A percentile compares a stretch with the other conserved stretches of the same genome.
phyloP scores from a whole-genome alignment of 2,888 invertebrate genomes.

The Eumacrocentrus americanus region DNA sequence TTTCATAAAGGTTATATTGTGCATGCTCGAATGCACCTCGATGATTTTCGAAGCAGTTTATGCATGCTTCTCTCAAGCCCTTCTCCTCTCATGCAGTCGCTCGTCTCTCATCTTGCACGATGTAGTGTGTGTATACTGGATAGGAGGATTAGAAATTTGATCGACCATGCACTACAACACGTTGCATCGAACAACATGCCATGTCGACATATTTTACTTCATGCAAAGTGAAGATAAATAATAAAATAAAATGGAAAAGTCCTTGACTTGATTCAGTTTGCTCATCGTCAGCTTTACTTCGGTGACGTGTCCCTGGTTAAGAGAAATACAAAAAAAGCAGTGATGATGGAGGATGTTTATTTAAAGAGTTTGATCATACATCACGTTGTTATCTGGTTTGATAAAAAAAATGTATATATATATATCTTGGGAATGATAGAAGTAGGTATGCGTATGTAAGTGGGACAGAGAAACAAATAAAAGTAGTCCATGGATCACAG shows the following conservation, averaged over 20 bases:
- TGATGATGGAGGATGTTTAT: constrained; percentile 9
- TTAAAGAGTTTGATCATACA: constrained; percentile 10
- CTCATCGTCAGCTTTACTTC: neutral
- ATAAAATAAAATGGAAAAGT: neutral
- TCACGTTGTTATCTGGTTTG: constrained; percentile 4
- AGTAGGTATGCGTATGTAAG: constrained; percentile 4
- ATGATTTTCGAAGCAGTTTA: constrained; percentile 23
- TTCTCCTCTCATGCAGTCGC: neutral
- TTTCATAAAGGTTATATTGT: constrained; percentile 19
- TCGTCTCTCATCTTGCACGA: constrained; percentile 19
- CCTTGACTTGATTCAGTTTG: neutral
- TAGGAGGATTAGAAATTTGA: constrained; percentile 26
- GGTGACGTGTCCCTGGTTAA: neutral
- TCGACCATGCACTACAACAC: constrained; percentile 3
- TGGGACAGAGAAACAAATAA: constrained; percentile 25
- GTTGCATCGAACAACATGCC: neutral
- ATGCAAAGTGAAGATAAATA: neutral
- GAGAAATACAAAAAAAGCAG: no score
- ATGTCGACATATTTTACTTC: neutral
- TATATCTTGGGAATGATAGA: neutral
- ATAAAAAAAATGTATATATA: neutral
- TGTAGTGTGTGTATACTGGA: no score
- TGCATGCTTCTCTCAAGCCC: no score
- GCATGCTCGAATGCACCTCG: constrained; percentile 20
- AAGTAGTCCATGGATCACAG: constrained; percentile 32